Evolutionary conservation across 1,140 invertebrate genomes (phyloP).

Genomic region (Hyles euphorbiae): DNA sequence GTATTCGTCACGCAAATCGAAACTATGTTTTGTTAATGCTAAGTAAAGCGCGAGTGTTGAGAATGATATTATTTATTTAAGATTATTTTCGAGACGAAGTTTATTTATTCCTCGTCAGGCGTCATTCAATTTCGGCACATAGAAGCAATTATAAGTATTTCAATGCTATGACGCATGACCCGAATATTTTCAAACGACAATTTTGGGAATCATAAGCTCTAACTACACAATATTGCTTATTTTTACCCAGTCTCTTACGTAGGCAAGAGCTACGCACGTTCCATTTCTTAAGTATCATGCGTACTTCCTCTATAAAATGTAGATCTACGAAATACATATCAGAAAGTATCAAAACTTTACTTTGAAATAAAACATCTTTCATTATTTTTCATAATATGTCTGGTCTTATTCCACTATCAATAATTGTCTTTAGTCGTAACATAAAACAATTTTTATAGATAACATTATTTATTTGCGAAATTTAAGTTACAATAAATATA

Average conservation of each 20-base stretch:
- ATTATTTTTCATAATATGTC: too few relatives aligned
- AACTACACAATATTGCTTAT: slow-evolving; percentile 1
- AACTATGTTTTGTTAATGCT: slow-evolving; percentile 61
- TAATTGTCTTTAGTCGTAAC: too few relatives aligned
- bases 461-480: too few relatives aligned
- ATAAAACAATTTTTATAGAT: too few relatives aligned
- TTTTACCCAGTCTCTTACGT: background rate
- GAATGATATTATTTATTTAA: slow-evolving; percentile 58
- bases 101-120: slow-evolving; percentile 53
- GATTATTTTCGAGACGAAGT: slow-evolving; percentile 57
- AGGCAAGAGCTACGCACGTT: background rate
- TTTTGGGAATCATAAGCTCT: slow-evolving; percentile 11
- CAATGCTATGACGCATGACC: slow-evolving; percentile 56
- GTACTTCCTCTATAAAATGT: too few relatives aligned
- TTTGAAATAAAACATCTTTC: too few relatives aligned
- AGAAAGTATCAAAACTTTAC: too few relatives aligned
- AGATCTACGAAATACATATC: too few relatives aligned
- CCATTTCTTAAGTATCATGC: background rate
- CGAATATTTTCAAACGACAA: slow-evolving; percentile 31
- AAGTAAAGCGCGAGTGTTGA: slow-evolving; percentile 49
- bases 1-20: slow-evolving; percentile 54
- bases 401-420: too few relatives aligned
- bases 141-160: slow-evolving; percentile 58
- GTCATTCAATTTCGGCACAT: slow-evolving; percentile 53
- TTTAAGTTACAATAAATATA: too few relatives aligned